Conservation (phyloP, 2,797 vertebrate genomes). For the Halcyon leucocephala region DNA sequence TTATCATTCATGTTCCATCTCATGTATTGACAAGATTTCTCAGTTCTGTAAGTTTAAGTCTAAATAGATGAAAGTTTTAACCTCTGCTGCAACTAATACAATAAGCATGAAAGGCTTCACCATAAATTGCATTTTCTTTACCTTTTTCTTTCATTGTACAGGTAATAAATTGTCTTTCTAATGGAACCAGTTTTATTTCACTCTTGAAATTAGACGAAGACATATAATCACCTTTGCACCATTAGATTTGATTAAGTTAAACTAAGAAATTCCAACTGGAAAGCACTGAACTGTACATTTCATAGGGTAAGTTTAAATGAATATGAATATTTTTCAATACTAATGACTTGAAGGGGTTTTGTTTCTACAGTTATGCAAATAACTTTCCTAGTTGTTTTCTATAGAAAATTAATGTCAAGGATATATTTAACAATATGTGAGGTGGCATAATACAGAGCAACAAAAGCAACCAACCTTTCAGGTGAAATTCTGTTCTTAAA, state of each 20-base stretch:
- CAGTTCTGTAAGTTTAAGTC: background rate
- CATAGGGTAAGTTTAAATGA: background rate
- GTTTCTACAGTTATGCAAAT: constrained; percentile 18
- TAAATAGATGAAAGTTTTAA: background rate
- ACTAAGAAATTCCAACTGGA: background rate
- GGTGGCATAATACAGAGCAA: background rate
- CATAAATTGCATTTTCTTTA: constrained; percentile 14
- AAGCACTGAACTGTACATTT: background rate
- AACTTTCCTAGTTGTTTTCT: background rate
- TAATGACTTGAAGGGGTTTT: background rate
- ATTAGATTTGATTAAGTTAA: constrained; percentile 28
- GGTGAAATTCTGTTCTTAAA: background rate
- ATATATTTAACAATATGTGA: background rate
- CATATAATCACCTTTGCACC: constrained; percentile 19
- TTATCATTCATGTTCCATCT: background rate
- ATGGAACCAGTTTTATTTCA: constrained; percentile 8
- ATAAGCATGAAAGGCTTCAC: background rate
- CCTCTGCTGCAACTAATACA: background rate
- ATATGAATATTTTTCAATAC: background rate
- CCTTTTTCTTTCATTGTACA: background rate
- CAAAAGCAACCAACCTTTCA: background rate
- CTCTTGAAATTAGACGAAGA: background rate
- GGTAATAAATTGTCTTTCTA: constrained; percentile 15
- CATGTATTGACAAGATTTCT: background rate
- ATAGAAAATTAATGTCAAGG: background rate